These are phyloP conservation scores for Holothuria leucospilota DNA, from an alignment of 53 echinoderm and acorn worm species.

Conservation along the genomic window DNA sequence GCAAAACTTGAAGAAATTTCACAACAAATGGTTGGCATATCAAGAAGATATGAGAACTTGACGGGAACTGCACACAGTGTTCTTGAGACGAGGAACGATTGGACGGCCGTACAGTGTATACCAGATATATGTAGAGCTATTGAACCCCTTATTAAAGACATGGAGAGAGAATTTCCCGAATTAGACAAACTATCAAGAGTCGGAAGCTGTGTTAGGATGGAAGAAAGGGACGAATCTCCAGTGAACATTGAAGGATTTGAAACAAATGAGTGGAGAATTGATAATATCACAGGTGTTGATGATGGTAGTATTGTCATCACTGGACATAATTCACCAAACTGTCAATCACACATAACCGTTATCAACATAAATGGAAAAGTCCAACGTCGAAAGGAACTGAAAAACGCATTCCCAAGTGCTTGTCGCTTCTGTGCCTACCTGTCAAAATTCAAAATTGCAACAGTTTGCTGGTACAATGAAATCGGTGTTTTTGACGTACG, in stretches of 20 bases:
- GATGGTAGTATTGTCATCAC: conserved; percentile 3
- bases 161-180: too few species aligned
- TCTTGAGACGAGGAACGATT: too few species aligned
- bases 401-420: background rate
- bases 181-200: too few species aligned
- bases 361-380: too few species aligned
- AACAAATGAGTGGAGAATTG: background rate
- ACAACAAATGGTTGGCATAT: too few species aligned
- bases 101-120: too few species aligned
- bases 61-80: too few species aligned
- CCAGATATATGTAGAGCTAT: too few species aligned
- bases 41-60: too few species aligned
- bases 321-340: background rate
- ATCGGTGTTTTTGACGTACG: conserved; percentile 1
- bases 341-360: too few species aligned
- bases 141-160: too few species aligned
- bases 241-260: background rate
- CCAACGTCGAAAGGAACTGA: background rate
- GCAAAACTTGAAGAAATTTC: too few species aligned
- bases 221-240: background rate
- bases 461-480: background rate
- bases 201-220: background rate
- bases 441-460: background rate
- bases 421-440: background rate
- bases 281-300: background rate